Percentiles rank a stretch among this genome's conserved stretches.
Conservation (phyloP, 1,140 invertebrate species). For the Drosophila baimaii region DNA sequence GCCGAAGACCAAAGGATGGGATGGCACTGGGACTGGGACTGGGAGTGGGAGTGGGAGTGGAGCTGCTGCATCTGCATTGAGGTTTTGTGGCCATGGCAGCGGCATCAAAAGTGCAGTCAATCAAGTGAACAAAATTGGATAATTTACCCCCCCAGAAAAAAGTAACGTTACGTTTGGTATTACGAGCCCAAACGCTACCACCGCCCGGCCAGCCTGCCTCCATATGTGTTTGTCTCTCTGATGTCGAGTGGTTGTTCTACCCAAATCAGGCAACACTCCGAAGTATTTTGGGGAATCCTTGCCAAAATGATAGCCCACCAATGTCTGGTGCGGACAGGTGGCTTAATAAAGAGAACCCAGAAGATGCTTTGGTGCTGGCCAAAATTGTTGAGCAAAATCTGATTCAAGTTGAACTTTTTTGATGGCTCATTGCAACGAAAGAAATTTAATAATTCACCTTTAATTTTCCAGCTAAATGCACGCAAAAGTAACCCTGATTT, state of each 20-base stretch:
- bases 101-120: slow-evolving; percentile 77
- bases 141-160: slow-evolving; percentile 51
- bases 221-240: slow-evolving; percentile 4
- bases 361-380: slow-evolving; percentile 12
- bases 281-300: slow-evolving; percentile 31
- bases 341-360: slow-evolving; percentile 47
- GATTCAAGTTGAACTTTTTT: slow-evolving; percentile 20
- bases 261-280: slow-evolving; percentile 36
- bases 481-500: not conserved
- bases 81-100: slow-evolving; percentile 54
- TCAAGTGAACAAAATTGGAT: slow-evolving; percentile 75
- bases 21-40: slow-evolving; percentile 3
- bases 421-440: slow-evolving; percentile 18
- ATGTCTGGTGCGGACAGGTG: slow-evolving; percentile 51
- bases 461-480: slow-evolving; percentile 6
- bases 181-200: slow-evolving; percentile 15
- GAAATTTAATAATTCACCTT: slow-evolving; percentile 20
- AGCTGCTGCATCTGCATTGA: slow-evolving; percentile 60
- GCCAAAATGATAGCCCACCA: slow-evolving; percentile 32
- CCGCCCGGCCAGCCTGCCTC: not conserved
- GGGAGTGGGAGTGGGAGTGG: slow-evolving; percentile 8
- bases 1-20: slow-evolving; percentile 4
- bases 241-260: slow-evolving; percentile 30
- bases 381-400: slow-evolving; percentile 42
- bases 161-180: slow-evolving; percentile 49